These are phyloP conservation scores for Conops quadrifasciatus DNA, from an alignment of 2,888 invertebrate species.

Conservation along the genomic window DNA sequence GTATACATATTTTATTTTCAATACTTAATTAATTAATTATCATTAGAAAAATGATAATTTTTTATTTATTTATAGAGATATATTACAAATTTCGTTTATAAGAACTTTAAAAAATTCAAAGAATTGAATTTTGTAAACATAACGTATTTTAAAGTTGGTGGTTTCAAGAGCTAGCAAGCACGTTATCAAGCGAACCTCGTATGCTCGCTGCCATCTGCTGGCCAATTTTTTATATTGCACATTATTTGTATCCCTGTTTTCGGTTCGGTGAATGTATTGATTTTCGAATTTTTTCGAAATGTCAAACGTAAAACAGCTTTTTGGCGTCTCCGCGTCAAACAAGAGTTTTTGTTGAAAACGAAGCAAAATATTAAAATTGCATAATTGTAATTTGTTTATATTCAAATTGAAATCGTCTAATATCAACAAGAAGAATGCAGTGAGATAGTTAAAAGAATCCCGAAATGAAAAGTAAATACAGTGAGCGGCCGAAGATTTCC, in stretches of 20 bases:
- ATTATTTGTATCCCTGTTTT: not conserved
- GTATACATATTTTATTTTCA: too few species aligned
- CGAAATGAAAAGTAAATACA: not conserved
- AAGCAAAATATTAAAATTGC: conserved; percentile 20
- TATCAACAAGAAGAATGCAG: not conserved
- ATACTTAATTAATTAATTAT: too few species aligned
- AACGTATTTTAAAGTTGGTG: too few species aligned
- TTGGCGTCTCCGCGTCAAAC: conserved; percentile 34
- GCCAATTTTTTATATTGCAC: too few species aligned
- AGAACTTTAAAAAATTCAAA: too few species aligned
- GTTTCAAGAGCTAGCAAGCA: too few species aligned
- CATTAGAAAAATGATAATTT: too few species aligned
- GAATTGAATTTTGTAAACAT: too few species aligned
- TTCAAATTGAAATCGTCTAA: not conserved
- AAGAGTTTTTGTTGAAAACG: conserved; percentile 15
- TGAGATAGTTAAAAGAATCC: not conserved
- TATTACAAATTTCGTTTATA: too few species aligned
- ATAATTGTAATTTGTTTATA: conserved; percentile 30
- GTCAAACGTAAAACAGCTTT: conserved; percentile 34
- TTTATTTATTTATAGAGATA: too few species aligned
- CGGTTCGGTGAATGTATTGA: conserved; percentile 24
- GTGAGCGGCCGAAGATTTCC: not conserved
- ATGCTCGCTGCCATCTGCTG: too few species aligned
- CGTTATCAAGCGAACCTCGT: too few species aligned
- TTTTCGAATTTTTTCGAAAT: conserved; percentile 35